Percentiles rank a stretch among this genome's conserved stretches.
These are phyloP conservation scores for Xenus cinereus DNA, from an alignment of 2,113 vertebrate species.

Conservation along the genomic window DNA sequence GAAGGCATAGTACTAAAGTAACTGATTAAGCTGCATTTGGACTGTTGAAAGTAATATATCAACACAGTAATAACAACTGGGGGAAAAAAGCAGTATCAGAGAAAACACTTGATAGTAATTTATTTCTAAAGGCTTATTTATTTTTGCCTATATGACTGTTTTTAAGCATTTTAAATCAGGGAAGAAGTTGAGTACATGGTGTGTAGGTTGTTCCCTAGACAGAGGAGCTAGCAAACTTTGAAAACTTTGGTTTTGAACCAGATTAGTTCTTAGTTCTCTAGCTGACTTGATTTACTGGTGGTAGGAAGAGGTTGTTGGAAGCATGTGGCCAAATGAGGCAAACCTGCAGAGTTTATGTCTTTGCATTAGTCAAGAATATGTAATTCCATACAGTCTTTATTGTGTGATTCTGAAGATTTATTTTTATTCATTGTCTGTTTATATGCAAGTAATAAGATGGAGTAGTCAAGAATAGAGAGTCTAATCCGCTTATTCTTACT, in stretches of 20 bases:
- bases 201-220: background rate
- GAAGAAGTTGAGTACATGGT: background rate
- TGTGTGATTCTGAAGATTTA: background rate
- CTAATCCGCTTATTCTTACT: background rate
- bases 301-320: background rate
- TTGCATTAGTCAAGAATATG: background rate
- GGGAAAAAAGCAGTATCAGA: background rate
- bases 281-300: background rate
- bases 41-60: background rate
- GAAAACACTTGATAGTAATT: background rate
- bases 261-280: background rate
- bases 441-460: background rate
- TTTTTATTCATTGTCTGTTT: background rate
- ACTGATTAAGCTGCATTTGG: background rate
- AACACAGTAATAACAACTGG: background rate
- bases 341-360: background rate
- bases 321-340: background rate
- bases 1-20: background rate
- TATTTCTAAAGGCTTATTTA: background rate
- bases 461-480: background rate
- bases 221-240: background rate
- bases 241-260: background rate
- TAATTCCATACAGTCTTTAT: background rate
- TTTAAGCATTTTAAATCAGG: background rate
- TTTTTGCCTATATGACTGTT: background rate